These are phyloP conservation scores for Bombus consobrinus DNA, from an alignment of 1,140 invertebrate species.

Conservation along the genomic window DNA sequence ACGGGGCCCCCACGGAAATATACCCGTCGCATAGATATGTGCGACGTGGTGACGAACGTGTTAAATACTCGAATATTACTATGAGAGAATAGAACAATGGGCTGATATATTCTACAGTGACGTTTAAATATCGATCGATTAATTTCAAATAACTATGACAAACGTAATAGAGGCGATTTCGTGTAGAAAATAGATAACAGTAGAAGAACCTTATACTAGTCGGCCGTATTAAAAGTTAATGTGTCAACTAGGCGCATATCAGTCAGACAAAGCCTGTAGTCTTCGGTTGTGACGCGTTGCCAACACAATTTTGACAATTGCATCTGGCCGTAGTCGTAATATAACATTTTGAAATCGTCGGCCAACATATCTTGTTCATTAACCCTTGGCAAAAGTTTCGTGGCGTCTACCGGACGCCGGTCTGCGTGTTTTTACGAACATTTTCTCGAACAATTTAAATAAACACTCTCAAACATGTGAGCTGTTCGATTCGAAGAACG, in stretches of 20 bases:
- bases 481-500: neutral
- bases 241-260: neutral
- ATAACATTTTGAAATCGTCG: slow-evolving; percentile 22
- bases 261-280: neutral
- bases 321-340: neutral
- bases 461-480: neutral
- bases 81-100: no score
- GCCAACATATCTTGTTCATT: slow-evolving; percentile 24
- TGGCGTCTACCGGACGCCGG: slow-evolving; percentile 20
- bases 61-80: no score
- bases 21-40: no score
- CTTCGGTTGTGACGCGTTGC: neutral
- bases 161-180: neutral
- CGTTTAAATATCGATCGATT: no score
- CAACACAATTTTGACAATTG: slow-evolving; percentile 15
- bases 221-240: neutral
- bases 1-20: no score
- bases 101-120: no score
- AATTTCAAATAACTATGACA: neutral
- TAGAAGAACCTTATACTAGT: neutral
- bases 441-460: slow-evolving; percentile 14
- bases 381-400: slow-evolving; percentile 19
- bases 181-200: neutral
- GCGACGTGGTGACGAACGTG: no score
- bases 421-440: neutral